Base-by-base conservation (phyloP, 2,797 vertebrate genomes). In the Liasis olivaceus region DNA sequence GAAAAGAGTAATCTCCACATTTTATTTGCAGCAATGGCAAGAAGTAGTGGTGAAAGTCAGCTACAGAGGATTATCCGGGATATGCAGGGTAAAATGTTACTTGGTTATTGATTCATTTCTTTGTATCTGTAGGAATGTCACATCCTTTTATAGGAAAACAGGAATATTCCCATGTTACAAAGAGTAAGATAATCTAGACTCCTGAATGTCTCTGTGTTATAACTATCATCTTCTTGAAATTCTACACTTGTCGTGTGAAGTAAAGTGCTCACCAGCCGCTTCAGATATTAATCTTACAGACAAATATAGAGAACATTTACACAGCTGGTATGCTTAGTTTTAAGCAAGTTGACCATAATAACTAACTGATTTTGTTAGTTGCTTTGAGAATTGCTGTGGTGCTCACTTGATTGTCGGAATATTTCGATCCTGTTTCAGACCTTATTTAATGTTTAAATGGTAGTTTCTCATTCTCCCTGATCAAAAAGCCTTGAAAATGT, bases 41-140 rank as follows among this genome's bases (percentile, higher is more conserved):
- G 96, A 90, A 94, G 95, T 1, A 96, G 98, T 6, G 97, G 98
- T 0, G 99, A 99, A 97, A 98, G 97, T 97, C 99, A 99, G 95
- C 98, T 99, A 91, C 99, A 99, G 97, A 98, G 99, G 97, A 99
- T 99, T 98, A 98, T 99, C 97, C 97, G 98, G 93, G 99, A 99
- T 97, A 97, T 99, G 96, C 98, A 99, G 96, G 99, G 99, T 99
- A 98, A 66, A 92, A 24, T 91, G 62, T 91, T 94, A 94, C 72
- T 26, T 85, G 42, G 92, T 77, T 94, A 9, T 89, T 22, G 47
- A 24, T 90, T 92, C 94, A 5, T 59, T 69, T 20, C 0, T 89
- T 90, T 88, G 1, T 66, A 86, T 42, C 24, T 51, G 86, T 63
- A 81, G 89, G 51, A 17, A 2, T 94, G 92, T 69, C 89, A 62